Conservation (phyloP, 2,113 vertebrate species). For the Riparia riparia region DNA sequence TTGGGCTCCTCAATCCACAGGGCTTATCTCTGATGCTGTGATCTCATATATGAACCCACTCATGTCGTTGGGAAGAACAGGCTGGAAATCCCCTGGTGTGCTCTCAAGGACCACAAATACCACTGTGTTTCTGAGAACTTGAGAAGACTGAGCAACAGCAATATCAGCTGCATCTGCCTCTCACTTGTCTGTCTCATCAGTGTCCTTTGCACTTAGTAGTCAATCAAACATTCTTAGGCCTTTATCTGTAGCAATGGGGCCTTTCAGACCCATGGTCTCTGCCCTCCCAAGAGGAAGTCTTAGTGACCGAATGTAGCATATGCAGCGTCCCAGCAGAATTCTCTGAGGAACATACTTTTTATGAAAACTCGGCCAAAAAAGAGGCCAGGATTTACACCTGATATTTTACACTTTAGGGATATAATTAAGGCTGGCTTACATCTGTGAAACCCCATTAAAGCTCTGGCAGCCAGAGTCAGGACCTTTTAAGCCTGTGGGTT, state of each 20-base stretch:
- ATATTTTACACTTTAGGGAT: not conserved
- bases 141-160: not conserved
- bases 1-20: not conserved
- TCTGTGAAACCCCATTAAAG: not conserved
- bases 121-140: not conserved
- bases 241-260: not conserved
- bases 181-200: not conserved
- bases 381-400: not conserved
- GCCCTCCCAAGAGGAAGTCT: not conserved
- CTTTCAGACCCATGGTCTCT: not conserved
- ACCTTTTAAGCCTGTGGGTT: constrained; percentile 12
- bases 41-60: not conserved
- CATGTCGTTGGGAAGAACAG: not conserved
- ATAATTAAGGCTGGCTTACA: not conserved
- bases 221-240: not conserved
- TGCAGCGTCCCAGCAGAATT: not conserved
- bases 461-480: not conserved
- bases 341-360: not conserved
- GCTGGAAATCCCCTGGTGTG: not conserved
- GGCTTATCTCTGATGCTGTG: not conserved
- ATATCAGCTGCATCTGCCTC: not conserved
- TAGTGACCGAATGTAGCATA: rapidly evolving
- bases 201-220: not conserved
- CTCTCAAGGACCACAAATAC: not conserved
- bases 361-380: not conserved